Percentiles rank a stretch among this genome's conserved stretches.
Conservation (phyloP, 2,888 invertebrate genomes). For the Andricus quercusramuli region DNA sequence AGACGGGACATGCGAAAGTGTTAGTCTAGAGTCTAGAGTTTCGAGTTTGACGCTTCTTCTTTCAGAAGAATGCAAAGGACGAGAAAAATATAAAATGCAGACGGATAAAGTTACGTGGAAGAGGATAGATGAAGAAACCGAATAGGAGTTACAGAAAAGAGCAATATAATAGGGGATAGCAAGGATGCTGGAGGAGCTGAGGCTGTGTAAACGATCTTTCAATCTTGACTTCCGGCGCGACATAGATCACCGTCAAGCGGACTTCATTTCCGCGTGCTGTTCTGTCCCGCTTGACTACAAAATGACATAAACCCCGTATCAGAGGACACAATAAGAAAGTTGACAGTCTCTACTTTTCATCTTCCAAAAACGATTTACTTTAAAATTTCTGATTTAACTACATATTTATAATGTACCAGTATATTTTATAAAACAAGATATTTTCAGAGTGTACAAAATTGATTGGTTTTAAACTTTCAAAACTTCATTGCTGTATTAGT, state of each 20-base stretch:
- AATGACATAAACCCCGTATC: slow-evolving; percentile 18
- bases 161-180: slow-evolving; percentile 19
- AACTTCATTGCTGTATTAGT: too few species aligned
- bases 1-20: slow-evolving; percentile 62
- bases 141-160: slow-evolving; percentile 42
- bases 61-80: slow-evolving; percentile 4
- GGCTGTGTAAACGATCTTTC: slow-evolving; percentile 54
- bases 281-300: slow-evolving; percentile 3
- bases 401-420: background rate
- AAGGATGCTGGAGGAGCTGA: slow-evolving; percentile 21
- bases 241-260: slow-evolving; percentile 55
- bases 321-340: slow-evolving; percentile 11
- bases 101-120: slow-evolving; percentile 22
- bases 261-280: slow-evolving; percentile 55
- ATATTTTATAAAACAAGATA: background rate
- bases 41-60: slow-evolving; percentile 1
- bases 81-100: slow-evolving; percentile 36
- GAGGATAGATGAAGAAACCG: slow-evolving; percentile 37
- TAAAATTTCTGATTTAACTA: background rate
- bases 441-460: too few species aligned
- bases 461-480: too few species aligned
- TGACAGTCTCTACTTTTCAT: slow-evolving; percentile 16
- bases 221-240: slow-evolving; percentile 52
- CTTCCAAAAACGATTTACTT: slow-evolving; percentile 2
- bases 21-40: background rate